Base-by-base conservation (phyloP, 2,888 invertebrate species). In the Poecilobothrus nobilitatus region DNA sequence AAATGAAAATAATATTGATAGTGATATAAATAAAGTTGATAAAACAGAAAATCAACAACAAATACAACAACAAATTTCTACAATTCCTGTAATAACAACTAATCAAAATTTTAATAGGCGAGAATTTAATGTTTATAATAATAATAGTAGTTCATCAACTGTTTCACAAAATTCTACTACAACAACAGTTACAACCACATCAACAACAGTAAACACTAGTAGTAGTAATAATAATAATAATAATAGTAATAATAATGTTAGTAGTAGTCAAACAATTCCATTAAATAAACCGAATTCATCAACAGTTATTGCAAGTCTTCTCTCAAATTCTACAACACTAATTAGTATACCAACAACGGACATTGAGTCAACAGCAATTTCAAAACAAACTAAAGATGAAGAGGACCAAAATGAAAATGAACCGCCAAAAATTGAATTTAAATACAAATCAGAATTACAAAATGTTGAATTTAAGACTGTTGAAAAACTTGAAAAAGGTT, bases 401-500 rank as follows among this genome's bases (percentile, higher is more conserved):
- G 1, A 10, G 10, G 15, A 18, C 7, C 15, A 6, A 27, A 66
- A 44, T 20, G 20, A 74, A 74, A 22, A 74, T 75, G 63, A 72
- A 76, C 12, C 73, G 65, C 71, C 72, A 27, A 68, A 63, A 10
- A 70, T 85, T 68, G 85, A 86, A 71, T 84, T 85, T 71, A 82
- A 80, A 44, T 75, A 88, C 64, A 93, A 94, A 79, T 88, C 90
- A 0, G 81, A 84, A 10, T 80, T 94, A 63, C 83, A 84, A 73
- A 88, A 88, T 67, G 84, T 88, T 63, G 85, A 86, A 73, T 83
- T 95, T 67, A 88, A 87, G 72, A 86, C 88, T 75, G 86, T 89
- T 74, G 90, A 92, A 4, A 88, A 89, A 0, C 86, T 91, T 64
- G 84, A 85, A 70, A 89, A 87, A 78, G 94, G 94, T 41, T 86